Base-by-base conservation (phyloP, 2,888 invertebrate species). In the Lomographa bimaculata region DNA sequence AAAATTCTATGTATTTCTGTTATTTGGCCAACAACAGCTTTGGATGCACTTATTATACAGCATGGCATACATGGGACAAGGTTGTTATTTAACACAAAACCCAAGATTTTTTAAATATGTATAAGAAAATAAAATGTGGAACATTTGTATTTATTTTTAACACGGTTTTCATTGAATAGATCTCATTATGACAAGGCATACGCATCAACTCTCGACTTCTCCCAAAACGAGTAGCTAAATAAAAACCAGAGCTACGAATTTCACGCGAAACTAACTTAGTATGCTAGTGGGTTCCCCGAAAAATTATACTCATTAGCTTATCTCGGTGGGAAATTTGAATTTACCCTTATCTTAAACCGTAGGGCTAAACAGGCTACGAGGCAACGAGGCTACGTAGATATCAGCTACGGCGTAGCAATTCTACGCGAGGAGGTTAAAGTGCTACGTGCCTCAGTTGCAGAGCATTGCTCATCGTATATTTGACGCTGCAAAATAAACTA, bases 241-340 rank as follows among this genome's bases (percentile, higher is more conserved):
- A 53, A 53, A 54, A 27, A 33, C 3, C 26, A 25, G 8, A 40
- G 16, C 14, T 14, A 14, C 7, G 33, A 38, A 50, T 26, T 32
- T 30, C 9, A 9, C 14, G 21, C 12, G n/a, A 43, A 32, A 43
- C 42, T 36, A 60, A 54, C 56, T 71, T 66, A 64, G 56, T 68
- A 79, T 74, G 68, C 74, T 61, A 65, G 64, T 65, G 57, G 53
- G 60, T 44, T 50, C 48, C 54, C 26, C 58, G 64, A 64, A 73
- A 80, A 79, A 71, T 78, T 71, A 70, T 70, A 62, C 74, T 75
- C 79, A 79, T 82, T 80, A 77, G 69, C 71, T 71, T 81, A 83
- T 83, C 84, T 77, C 23, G 63, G 57, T 38, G 39, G 54, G 51
- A 60, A 79, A 71, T 74, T 77, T 59, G 69, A 64, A 72, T 72